phyloP scores from a whole-genome alignment of 2,888 invertebrate species.

The Perithous albicinctus region DNA sequence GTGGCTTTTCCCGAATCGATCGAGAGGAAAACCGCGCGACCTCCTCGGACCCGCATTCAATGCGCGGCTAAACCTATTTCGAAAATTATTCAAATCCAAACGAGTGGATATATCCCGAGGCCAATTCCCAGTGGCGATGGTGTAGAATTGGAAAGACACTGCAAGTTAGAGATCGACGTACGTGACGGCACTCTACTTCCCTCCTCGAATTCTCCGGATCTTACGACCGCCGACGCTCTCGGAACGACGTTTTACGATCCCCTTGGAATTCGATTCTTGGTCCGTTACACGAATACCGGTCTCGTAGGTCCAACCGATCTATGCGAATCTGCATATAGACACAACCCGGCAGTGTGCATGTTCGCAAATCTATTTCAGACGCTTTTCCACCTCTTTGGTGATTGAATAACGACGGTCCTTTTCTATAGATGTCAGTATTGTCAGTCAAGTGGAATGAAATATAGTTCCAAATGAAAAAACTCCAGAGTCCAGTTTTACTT shows the following conservation, averaged over 20 bases:
- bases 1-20: conserved; percentile 49
- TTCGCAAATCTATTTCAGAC: conserved; percentile 52
- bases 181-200: too few relatives aligned
- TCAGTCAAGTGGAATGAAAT: background rate
- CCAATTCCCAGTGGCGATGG: conserved; percentile 46
- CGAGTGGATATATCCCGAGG: conserved; percentile 57
- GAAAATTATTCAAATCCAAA: conserved; percentile 70
- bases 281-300: conserved; percentile 49
- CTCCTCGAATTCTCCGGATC: background rate
- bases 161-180: background rate
- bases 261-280: conserved; percentile 58
- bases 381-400: background rate
- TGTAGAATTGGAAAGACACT: conserved; percentile 36
- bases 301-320: conserved; percentile 32
- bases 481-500: too few relatives aligned
- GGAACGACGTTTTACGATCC: conserved; percentile 52
- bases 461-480: background rate
- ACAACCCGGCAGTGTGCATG: conserved; percentile 2
- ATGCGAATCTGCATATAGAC: conserved; percentile 33
- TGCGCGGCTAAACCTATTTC: conserved; percentile 57
- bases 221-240: background rate
- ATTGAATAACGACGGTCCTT: background rate
- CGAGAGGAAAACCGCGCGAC: too few relatives aligned
- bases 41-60: conserved; percentile 20
- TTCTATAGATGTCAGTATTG: background rate